Percentiles rank a stretch among this genome's conserved stretches.
Evolutionary conservation across 2,797 vertebrate genomes (phyloP).

Genomic region (Aratinga solstitialis): DNA sequence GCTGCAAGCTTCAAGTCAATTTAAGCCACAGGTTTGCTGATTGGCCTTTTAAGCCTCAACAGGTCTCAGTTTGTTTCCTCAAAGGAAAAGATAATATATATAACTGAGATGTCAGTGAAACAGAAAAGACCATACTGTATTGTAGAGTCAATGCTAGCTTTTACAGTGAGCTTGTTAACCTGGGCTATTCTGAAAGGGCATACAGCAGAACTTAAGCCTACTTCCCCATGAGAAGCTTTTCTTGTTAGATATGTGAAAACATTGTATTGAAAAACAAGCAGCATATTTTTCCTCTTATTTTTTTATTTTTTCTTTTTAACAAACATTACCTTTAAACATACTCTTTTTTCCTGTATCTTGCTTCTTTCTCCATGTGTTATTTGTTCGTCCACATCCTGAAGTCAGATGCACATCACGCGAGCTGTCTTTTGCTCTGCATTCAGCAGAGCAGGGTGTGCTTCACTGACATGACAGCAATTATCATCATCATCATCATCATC

Average conservation of each 20-base stretch:
- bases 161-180: background rate
- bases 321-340: background rate
- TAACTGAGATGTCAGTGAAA: accelerated
- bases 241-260: background rate
- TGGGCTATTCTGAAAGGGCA: background rate
- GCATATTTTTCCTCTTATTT: background rate
- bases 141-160: background rate
- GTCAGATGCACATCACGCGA: background rate
- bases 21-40: background rate
- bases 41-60: background rate
- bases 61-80: background rate
- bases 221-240: background rate
- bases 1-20: background rate
- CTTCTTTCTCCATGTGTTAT: background rate
- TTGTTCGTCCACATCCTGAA: background rate
- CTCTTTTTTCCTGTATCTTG: background rate
- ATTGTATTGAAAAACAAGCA: background rate
- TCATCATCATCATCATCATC: background rate
- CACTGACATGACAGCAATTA: background rate
- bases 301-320: background rate
- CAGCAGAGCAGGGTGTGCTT: accelerated
- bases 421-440: background rate
- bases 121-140: background rate
- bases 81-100: background rate
- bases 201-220: background rate